Conservation (phyloP, 2,888 invertebrate species). For the Drosophila paranaensis region DNA sequence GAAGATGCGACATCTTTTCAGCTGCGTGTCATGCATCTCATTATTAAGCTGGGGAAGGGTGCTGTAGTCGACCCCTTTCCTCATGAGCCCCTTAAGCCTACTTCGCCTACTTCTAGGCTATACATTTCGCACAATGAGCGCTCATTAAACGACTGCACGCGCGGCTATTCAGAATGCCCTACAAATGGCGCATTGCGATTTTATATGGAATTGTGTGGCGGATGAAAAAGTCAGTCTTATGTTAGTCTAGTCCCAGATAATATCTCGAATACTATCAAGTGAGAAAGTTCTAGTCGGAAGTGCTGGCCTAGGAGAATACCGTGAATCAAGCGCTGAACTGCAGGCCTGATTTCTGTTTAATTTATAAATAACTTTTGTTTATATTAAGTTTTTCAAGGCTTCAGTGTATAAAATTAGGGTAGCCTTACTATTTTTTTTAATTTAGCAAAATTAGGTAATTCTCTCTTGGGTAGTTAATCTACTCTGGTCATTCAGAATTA, state of each 20-base stretch:
- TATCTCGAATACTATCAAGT: neutral
- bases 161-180: conserved; percentile 18
- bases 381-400: too few species aligned
- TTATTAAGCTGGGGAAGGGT: conserved; percentile 14
- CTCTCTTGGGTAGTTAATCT: too few species aligned
- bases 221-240: too few species aligned
- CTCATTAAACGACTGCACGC: conserved; percentile 45
- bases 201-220: neutral
- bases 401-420: too few species aligned
- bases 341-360: too few species aligned
- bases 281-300: neutral
- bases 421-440: too few species aligned
- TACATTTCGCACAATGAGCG: conserved; percentile 41
- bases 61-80: too few species aligned
- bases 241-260: too few species aligned
- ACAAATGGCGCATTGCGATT: neutral
- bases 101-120: conserved; percentile 20
- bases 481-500: neutral
- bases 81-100: neutral
- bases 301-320: neutral
- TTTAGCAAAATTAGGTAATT: too few species aligned
- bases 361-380: too few species aligned
- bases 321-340: neutral
- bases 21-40: conserved; percentile 33
- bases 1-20: conserved; percentile 32